Evolutionary conservation across 2,888 invertebrate species (phyloP), one percentile per base, ranked within the genome.

Genomic region (Celastrina argiolus): DNA sequence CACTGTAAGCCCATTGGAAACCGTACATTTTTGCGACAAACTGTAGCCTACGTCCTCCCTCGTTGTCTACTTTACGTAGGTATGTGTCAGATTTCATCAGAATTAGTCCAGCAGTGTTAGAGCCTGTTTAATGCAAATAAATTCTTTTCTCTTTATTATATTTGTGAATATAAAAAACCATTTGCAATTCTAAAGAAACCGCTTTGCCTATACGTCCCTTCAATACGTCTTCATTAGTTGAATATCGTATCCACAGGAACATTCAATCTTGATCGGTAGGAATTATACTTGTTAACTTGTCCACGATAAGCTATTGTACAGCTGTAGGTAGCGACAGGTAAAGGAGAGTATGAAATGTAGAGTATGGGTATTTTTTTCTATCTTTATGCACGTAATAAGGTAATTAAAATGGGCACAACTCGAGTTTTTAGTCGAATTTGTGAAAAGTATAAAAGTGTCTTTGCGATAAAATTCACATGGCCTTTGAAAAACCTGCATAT

Each of bases 221-320:
- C 90, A 90, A 91, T 91, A 91, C 90, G 90, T 90, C 90, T 91
- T 91, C 90, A 91, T 91, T 91, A 91, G 87, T 85, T 75, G 87
- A 84, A 85, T 84, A 86, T 87, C 87, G 84, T 83, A 84, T 84
- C 81, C 82, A 84, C 78, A 82, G 84, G 87, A 87, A 84, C 85
- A 79, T 80, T 84, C 83, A 78, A 87, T 89, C 89, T 88, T 88
- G 88, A 82, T 88, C 81, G 83, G 82, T 82, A 81, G 79, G 81
- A 85, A 80, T 85, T 84, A 87, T 84, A 80, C 76, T 76, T 75
- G 74, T 79, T 80, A 78, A 78, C 80, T 78, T 80, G 77, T 78
- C 77, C 76, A 78, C 77, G 78, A 73, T 68, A 71, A 70, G 65
- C 67, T 70, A 5, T 28, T 39, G 14, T 41, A 2, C 31, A 16